Conservation (phyloP, 2,797 vertebrate genomes). For the Hemibagrus guttatus region DNA sequence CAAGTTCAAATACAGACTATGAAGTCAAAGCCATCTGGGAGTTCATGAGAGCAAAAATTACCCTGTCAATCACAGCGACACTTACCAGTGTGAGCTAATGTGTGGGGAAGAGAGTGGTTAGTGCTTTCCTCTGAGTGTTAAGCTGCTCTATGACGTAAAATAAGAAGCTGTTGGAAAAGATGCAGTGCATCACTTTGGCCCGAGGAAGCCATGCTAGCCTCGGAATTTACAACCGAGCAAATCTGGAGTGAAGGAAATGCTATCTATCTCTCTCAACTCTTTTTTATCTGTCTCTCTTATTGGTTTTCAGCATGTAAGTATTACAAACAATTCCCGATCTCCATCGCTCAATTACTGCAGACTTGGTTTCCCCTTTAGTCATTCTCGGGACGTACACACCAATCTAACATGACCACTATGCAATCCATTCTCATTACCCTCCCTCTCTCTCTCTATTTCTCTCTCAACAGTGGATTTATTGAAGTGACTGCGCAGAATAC, state of each 20-base stretch:
- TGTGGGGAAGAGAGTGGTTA: not conserved
- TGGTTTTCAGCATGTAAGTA: conserved; percentile 13
- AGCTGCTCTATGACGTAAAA: not conserved
- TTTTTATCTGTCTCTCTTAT: not conserved
- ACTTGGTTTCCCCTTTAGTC: conserved; percentile 7
- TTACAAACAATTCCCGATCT: not conserved
- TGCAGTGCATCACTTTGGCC: not conserved
- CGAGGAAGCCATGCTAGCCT: not conserved
- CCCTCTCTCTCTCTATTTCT: not conserved
- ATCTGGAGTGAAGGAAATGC: not conserved
- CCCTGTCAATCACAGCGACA: not conserved
- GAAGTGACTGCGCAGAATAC: conserved; percentile 20
- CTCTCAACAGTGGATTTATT: conserved; percentile 28
- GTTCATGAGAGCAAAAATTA: not conserved
- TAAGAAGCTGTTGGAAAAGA: too few species aligned
- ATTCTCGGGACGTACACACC: conserved; percentile 19
- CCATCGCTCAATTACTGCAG: not conserved
- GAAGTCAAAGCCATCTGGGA: not conserved
- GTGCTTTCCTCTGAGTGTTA: not conserved
- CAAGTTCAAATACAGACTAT: not conserved
- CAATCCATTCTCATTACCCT: conserved; percentile 41
- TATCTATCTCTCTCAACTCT: not conserved
- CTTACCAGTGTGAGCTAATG: not conserved
- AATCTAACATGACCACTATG: conserved; percentile 25
- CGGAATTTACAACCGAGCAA: not conserved